A percentile compares a stretch with the other conserved stretches of the same genome.
Conservation (phyloP, 2,888 invertebrate species). For the Dioctria linearis region DNA sequence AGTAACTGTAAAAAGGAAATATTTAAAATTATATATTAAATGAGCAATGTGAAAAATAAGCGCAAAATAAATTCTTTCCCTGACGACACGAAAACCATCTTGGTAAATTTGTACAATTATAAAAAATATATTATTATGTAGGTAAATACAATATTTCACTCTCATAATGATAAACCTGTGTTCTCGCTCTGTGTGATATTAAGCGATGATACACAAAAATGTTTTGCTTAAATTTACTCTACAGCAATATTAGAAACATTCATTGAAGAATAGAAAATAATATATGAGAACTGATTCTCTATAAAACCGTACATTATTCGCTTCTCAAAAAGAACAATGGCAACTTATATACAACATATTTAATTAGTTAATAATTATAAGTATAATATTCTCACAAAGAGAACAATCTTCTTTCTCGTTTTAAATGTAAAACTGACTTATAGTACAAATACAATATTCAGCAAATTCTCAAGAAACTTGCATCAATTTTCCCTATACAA, state of each 20-base stretch:
- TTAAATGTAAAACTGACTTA: no score
- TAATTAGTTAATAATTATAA: no score
- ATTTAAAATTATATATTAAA: conserved; percentile 24
- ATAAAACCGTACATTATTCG: conserved; percentile 11
- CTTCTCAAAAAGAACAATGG: not conserved
- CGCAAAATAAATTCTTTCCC: conserved; percentile 31
- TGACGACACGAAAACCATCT: conserved; percentile 26
- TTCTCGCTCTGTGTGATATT: not conserved
- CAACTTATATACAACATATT: not conserved
- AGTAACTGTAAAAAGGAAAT: conserved; percentile 42
- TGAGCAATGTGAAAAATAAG: conserved; percentile 18
- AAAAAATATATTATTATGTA: conserved; percentile 46
- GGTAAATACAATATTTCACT: conserved; percentile 21
- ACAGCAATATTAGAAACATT: not conserved
- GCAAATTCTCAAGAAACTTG: conserved; percentile 1
- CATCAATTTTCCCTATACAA: conserved; percentile 27
- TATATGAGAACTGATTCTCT: not conserved
- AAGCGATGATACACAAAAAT: not conserved
- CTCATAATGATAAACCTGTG: not conserved
- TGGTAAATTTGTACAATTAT: conserved; percentile 37
- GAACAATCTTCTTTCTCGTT: no score
- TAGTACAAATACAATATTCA: not conserved
- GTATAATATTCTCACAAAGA: no score
- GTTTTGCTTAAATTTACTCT: not conserved
- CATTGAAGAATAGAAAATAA: conserved; percentile 1